Evolutionary conservation across 2,888 invertebrate species (phyloP), one percentile per base, ranked within the genome.

Genomic region (Steinernema scapterisci): DNA sequence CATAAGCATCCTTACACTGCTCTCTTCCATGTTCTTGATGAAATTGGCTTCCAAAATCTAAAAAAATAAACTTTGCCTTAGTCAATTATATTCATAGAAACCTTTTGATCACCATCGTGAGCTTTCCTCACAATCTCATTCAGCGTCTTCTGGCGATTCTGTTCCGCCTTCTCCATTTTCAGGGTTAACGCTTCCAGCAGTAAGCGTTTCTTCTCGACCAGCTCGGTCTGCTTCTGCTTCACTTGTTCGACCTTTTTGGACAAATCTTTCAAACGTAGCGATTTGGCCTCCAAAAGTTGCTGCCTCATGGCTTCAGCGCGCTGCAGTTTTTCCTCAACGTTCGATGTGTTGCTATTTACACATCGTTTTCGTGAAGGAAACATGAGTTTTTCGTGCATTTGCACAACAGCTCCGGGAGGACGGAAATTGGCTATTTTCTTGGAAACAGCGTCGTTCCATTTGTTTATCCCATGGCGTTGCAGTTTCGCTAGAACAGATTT

Each of bases 71-170:
- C 19, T 21, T 23, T 6, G 23, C 13, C 5, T 6, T 5, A 46
- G 9, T n/a, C 44, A 71, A 2, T 71, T 19, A 3, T 19, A 13
- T 25, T 5, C 3, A 54, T n/a, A 25, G 77, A 71, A 44, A 90
- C 90, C 88, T 97, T 97, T 76, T 95, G 94, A 82, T 97, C 97
- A 88, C 97, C 97, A 84, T 97, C 97, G 86, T 96, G 96, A 0
- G 97, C 97, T 88, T 97, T 97, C 81, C 93, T 92, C 0, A 95
- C 93, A 80, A 95, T 94, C 74, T 88, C 88, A 78, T 89, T 88
- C 25, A 91, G 83, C 79, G 89, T 87, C 92, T 93, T 88, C 91
- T 92, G 93, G 23, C 97, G 91, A 86, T 97, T 97, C 87, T 95
- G 94, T 21, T 94, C 94, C 0, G 97, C 97, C 76, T 93, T 92